Evolutionary conservation across 2,888 invertebrate species (phyloP), one percentile per base, ranked within the genome.

Genomic region (Apamea monoglypha): DNA sequence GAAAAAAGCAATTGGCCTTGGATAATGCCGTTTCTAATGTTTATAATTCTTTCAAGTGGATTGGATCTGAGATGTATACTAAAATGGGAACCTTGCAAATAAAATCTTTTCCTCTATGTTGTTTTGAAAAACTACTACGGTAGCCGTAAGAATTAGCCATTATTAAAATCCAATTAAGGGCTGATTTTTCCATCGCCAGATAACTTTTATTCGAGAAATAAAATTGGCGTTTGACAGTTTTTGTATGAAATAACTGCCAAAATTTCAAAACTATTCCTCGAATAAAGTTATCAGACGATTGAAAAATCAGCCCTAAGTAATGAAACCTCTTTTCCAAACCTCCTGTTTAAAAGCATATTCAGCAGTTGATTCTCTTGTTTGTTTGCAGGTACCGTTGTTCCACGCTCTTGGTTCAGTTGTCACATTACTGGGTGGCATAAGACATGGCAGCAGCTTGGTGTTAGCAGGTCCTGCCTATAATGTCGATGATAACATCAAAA

Each of bases 331-430:
- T 47, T 44, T 21, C n/a, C 12, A 10, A 18, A 44, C 25, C 95
- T 73, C 32, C 32, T 32, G 77, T 2, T 32, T 4, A 14, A 32
- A 29, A 69, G 29, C 47, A 47, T 21, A 50, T 32, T 14, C 10
- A n/a, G 16, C 5, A 44, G 0, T n/a, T 10, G 14, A 12, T 5
- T n/a, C 6, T 56, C 0, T 67, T 40, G 40, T 59, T 72, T 44
- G 40, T 64, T 80, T 89, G 0, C 89, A 97, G 97, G 98, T 98
- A 0, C 99, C 99, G 0, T 95, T 99, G 64, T 99, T 98, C 94
- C 99, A 99, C 93, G 98, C 98, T 21, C 98, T 98, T 92, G 99
- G 99, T 0, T 98, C 98, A 69, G 96, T 98, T 1, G 95, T 98
- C 70, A 98, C 98, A 0, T 93, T 97, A 40, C 89, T 98, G 53